A percentile compares a stretch with the other conserved stretches of the same genome.
Conservation (phyloP, 2,888 invertebrate species). For the Xiphydria camelus region DNA sequence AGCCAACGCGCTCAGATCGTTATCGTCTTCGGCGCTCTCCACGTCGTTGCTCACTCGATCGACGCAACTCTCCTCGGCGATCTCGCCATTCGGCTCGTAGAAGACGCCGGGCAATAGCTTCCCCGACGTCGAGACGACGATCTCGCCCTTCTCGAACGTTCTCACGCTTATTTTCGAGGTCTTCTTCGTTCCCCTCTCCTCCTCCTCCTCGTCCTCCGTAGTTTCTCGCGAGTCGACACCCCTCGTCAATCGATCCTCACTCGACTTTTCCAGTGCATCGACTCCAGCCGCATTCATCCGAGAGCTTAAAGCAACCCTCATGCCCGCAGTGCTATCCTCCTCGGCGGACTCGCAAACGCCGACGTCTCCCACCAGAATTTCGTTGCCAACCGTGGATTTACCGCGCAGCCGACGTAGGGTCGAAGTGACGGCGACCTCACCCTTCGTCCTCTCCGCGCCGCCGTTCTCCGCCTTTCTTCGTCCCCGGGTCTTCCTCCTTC, state of each 20-base stretch:
- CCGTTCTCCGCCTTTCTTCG: conserved; percentile 20
- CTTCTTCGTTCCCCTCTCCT: conserved; percentile 30
- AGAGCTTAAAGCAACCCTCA: conserved; percentile 56
- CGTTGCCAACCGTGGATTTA: no score
- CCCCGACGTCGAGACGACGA: conserved; percentile 49
- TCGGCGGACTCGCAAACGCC: conserved; percentile 48
- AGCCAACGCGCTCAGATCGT: conserved; percentile 18
- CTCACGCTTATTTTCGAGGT: conserved; percentile 28
- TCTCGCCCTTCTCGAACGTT: conserved; percentile 52
- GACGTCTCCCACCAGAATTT: conserved; percentile 11
- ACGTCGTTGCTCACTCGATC: neutral
- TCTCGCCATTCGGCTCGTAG: conserved; percentile 24
- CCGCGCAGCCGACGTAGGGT: no score
- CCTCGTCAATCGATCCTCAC: neutral
- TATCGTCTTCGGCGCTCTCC: neutral
- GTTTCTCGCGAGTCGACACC: neutral
- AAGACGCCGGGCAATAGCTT: conserved; percentile 42
- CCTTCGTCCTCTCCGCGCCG: conserved; percentile 12
- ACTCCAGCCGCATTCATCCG: conserved; percentile 37
- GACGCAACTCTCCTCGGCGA: no score
- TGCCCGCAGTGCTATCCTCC: conserved; percentile 53
- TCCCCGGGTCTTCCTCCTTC: conserved; percentile 29
- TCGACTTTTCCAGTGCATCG: no score
- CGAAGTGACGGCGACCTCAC: neutral
- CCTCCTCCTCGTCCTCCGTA: conserved; percentile 12